Conservation (phyloP, 2,113 vertebrate genomes). For the Cyprinodon tularosa region DNA sequence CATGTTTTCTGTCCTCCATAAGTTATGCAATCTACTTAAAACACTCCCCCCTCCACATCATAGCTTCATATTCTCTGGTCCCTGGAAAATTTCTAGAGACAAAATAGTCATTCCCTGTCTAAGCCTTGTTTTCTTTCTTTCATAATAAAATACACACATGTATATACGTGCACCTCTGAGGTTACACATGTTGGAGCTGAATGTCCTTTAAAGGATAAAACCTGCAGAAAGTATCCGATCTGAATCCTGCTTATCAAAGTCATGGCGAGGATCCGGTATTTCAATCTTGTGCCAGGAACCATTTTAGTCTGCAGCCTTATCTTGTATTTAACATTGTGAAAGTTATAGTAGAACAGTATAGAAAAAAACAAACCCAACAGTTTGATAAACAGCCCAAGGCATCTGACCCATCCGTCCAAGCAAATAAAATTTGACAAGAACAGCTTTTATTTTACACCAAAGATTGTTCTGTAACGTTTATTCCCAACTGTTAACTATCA, state of each 20-base stretch:
- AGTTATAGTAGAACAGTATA: not conserved
- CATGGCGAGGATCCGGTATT: not conserved
- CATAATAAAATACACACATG: not conserved
- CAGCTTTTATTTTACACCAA: not conserved
- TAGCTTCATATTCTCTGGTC: not conserved
- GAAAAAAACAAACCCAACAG: not conserved
- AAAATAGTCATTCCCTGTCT: not conserved
- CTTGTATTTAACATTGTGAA: not conserved
- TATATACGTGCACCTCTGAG: slow-evolving; percentile 1
- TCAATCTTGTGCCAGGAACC: not conserved
- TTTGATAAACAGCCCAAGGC: not conserved
- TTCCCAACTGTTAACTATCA: not conserved
- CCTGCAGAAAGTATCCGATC: not conserved
- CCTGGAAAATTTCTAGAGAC: slow-evolving; percentile 21
- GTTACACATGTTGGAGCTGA: slow-evolving; percentile 20
- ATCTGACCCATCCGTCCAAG: not conserved
- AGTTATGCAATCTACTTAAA: slow-evolving; percentile 52
- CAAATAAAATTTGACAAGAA: not conserved
- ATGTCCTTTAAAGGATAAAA: slow-evolving; percentile 51
- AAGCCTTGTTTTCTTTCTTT: slow-evolving; percentile 41
- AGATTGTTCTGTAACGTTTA: not conserved
- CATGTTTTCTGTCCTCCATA: slow-evolving; percentile 47
- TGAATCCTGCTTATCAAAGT: not conserved
- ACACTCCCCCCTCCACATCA: not conserved
- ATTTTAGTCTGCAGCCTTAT: not conserved